Evolutionary conservation across 2,888 invertebrate species (phyloP), one percentile per base, ranked within the genome.

Genomic region (Formica aserva): DNA sequence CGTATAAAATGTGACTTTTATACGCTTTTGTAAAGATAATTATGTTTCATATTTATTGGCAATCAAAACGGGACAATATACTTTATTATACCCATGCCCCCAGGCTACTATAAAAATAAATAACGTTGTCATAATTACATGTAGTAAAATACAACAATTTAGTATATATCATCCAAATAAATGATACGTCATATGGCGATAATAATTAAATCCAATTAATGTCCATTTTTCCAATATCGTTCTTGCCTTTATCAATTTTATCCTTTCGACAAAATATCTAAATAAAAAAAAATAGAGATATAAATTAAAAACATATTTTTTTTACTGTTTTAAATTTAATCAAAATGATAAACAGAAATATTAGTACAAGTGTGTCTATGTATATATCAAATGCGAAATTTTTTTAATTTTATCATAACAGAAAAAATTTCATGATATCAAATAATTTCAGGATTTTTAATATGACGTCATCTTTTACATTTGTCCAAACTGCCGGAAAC

Each of bases 161-260:
- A 2, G n/a, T 52, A 52, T 18, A 22, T 26, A 13, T 13, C 41
- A 22, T 1, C 41, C 41, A 60, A 32, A 72, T n/a, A 80, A 80
- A 80, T 60, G 18, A 72, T 35, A 57, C 22, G 3, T 52, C 22
- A 41, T 11, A 45, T 57, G 18, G 18, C 29, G 32, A 62, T 72
- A 72, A 77, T 77, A 80, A 80, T 72, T 60, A 72, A 80, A 80
- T 80, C 72, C 45, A 80, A 60, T 80, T 80, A 80, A 72, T 18
- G 18, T 78, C 45, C n/a, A 32, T 35, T 72, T 80, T 72, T 71
- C 57, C 71, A 55, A 57, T 57, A 55, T 41, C 11, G 22, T 71
- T 41, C 32, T 57, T 78, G 41, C 22, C 35, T 72, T 80, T 55
- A 26, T 72, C 72, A 45, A 35, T 45, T 72, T 6, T 5, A 41